Conservation (phyloP, 2,888 invertebrate species). For the Agrochola lychnidis region DNA sequence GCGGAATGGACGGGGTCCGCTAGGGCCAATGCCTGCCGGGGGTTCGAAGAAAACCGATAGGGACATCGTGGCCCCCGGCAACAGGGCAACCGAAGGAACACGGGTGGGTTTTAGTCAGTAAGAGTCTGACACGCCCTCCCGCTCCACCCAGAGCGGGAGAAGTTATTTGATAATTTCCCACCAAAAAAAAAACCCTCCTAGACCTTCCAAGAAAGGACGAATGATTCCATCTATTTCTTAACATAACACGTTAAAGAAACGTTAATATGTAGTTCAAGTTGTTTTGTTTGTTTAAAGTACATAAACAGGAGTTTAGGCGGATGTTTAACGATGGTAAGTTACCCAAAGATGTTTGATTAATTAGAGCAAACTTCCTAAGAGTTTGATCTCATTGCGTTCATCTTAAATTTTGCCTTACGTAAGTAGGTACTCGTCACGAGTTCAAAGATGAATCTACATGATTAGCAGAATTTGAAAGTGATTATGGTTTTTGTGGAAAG, state of each 20-base stretch:
- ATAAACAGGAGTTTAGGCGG: slow-evolving; percentile 11
- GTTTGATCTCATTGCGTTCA: slow-evolving; percentile 19
- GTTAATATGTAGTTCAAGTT: slow-evolving; percentile 8
- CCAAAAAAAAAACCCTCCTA: too few relatives aligned
- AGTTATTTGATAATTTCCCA: too few relatives aligned
- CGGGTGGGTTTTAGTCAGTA: too few relatives aligned
- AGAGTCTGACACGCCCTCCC: too few relatives aligned
- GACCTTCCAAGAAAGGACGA: neutral
- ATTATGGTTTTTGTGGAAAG: too few relatives aligned
- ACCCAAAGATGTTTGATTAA: slow-evolving; percentile 41
- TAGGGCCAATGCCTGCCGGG: too few relatives aligned
- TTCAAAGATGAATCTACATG: neutral
- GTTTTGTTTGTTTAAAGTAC: slow-evolving; percentile 34
- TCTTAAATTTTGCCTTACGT: slow-evolving; percentile 15
- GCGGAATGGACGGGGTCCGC: too few relatives aligned
- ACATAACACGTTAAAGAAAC: slow-evolving; percentile 8
- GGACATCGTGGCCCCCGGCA: too few relatives aligned
- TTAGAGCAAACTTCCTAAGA: slow-evolving; percentile 30
- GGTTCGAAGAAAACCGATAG: too few relatives aligned
- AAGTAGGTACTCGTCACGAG: neutral
- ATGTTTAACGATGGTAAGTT: slow-evolving; percentile 35
- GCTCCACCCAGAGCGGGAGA: too few relatives aligned
- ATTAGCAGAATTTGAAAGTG: neutral
- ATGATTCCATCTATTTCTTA: neutral
- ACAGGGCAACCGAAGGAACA: too few relatives aligned